Evolutionary conservation across 2,888 invertebrate species (phyloP), one percentile per base, ranked within the genome.

Genomic region (Entomobrya multifasciata): DNA sequence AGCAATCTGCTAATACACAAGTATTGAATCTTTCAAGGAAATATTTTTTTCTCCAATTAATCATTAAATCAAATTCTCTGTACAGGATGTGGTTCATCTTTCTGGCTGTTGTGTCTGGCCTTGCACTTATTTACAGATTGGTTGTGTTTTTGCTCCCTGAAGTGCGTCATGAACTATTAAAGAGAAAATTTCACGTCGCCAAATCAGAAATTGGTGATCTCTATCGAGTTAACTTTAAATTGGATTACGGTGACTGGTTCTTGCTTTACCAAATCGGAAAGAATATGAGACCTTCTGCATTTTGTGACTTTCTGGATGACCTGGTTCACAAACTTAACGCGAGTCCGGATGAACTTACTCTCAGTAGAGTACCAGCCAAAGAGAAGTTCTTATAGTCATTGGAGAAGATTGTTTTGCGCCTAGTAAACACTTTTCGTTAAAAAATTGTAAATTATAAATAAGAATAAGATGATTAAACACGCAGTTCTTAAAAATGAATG

Each of bases 231-330:
- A 83, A 87, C 55, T 6, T 41, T 10, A 84, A 84, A 22, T 76
- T 87, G 0, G 96, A 96, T 92, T 93, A 97, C 81, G 97, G 97
- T 0, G 97, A 97, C 92, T 97, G 97, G 97, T 97, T 97, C 96
- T 94, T 97, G 10, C 94, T 98, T 22, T 96, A 97, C 92, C 95
- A 97, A 94, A 94, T 98, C 20, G 96, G 97, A 0, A 94, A 95
- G 84, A 98, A 98, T 92, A 95, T 98, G 94, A 97, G 97, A 92
- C 96, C 96, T 1, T 93, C 96, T 84, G 95, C 97, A 92, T 97
- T 95, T 93, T 95, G 95, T 93, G 96, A 95, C 90, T 94, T 96
- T 65, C 93, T 96, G 90, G 67, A 57, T 30, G 89, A 84, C 11
- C 52, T 89, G 36, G 49, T 55, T 20, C 1, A 30, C 22, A 65